Percentiles rank a stretch among this genome's conserved stretches.
Conservation (phyloP, 2,113 vertebrate genomes). For the Corapipo altera region DNA sequence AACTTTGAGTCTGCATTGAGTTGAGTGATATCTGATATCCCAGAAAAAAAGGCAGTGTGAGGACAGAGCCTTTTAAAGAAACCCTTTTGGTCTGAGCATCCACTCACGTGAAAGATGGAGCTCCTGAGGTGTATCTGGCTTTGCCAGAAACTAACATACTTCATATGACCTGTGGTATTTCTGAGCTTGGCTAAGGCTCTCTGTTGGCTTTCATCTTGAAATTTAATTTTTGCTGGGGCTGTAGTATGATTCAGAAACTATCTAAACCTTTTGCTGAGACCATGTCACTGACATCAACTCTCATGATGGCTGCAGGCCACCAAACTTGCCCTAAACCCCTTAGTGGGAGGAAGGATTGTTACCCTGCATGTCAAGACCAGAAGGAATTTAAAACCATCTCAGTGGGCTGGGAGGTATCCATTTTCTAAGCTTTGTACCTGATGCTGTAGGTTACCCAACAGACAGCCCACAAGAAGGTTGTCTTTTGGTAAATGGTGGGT, state of each 20-base stretch:
- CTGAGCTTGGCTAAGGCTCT: not conserved
- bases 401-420: not conserved
- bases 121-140: not conserved
- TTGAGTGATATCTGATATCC: not conserved
- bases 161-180: not conserved
- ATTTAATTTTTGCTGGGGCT: not conserved
- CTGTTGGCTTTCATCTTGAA: not conserved
- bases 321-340: not conserved
- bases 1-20: not conserved
- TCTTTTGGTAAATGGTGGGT: not conserved
- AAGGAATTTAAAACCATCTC: not conserved
- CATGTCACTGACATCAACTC: not conserved
- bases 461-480: not conserved
- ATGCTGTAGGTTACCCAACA: not conserved
- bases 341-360: not conserved
- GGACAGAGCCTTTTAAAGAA: not conserved
- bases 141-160: not conserved
- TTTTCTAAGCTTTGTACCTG: not conserved
- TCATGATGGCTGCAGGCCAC: not conserved
- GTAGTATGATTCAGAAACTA: not conserved
- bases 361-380: not conserved
- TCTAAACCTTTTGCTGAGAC: not conserved
- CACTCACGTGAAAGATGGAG: not conserved
- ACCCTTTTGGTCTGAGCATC: not conserved
- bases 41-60: not conserved